phyloP scores from a whole-genome alignment of 64 coral and sea anemone species.

The Acropora yongei region DNA sequence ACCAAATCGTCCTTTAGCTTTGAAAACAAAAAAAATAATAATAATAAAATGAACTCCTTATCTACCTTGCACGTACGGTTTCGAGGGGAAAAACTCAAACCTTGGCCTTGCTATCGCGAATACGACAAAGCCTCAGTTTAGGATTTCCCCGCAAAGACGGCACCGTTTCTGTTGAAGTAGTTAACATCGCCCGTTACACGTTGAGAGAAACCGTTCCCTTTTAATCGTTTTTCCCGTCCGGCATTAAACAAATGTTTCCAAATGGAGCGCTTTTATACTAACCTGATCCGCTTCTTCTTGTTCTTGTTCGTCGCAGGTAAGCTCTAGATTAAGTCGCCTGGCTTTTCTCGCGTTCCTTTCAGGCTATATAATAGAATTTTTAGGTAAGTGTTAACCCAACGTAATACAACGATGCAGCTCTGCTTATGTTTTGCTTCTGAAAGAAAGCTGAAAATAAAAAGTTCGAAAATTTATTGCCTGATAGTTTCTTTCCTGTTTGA shows the following conservation, averaged over 20 bases:
- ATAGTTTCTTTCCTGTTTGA: not conserved
- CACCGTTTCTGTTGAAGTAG: not conserved
- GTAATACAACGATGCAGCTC: not conserved
- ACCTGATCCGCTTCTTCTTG: not conserved
- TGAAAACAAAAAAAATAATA: constrained; percentile 6
- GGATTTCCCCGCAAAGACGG: not conserved
- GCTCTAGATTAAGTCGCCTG: not conserved
- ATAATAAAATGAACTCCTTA: not conserved
- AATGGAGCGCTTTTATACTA: not conserved
- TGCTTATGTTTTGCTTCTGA: not conserved
- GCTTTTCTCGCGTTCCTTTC: not conserved
- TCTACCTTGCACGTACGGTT: not conserved
- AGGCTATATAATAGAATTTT: not conserved
- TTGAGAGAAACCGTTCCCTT: not conserved
- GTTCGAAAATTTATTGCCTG: not conserved
- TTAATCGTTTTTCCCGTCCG: not conserved
- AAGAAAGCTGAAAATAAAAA: not conserved
- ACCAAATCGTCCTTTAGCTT: not conserved
- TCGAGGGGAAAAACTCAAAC: not conserved
- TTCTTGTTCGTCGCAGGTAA: not conserved
- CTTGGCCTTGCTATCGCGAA: not conserved
- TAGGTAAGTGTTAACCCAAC: not conserved
- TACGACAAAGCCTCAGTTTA: not conserved
- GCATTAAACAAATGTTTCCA: not conserved
- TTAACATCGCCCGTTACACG: constrained; percentile 3